Conservation (phyloP, 1,140 invertebrate species). For the Nylanderia fulva region DNA sequence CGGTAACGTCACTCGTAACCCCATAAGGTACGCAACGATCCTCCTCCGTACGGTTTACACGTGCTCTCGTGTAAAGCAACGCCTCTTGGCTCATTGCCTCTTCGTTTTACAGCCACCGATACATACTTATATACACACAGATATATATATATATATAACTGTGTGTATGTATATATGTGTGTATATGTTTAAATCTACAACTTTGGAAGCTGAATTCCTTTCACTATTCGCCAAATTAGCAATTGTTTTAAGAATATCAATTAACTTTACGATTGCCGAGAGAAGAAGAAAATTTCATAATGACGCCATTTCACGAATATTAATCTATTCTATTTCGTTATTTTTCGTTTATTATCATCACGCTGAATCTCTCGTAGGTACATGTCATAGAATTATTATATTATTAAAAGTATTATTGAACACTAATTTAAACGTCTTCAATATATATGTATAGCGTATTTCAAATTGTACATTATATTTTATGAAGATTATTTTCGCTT, state of each 20-base stretch:
- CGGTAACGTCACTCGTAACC: slow-evolving; percentile 50
- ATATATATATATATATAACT: slow-evolving; percentile 64
- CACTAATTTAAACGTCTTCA: background rate
- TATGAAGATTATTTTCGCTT: no score
- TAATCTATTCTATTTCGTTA: background rate
- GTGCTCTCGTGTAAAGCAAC: slow-evolving; percentile 46
- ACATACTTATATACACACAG: slow-evolving; percentile 47
- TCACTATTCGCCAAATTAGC: slow-evolving; percentile 7
- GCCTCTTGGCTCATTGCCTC: slow-evolving; percentile 73
- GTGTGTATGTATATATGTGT: no score
- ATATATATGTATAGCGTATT: no score
- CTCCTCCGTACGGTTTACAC: slow-evolving; percentile 38
- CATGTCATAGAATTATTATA: background rate
- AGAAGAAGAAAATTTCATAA: slow-evolving; percentile 16
- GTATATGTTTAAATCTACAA: slow-evolving; percentile 66
- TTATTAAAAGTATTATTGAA: background rate
- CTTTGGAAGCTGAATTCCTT: slow-evolving; percentile 36
- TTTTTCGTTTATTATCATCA: background rate
- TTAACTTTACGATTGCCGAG: slow-evolving; percentile 76
- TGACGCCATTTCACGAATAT: background rate
- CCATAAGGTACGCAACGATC: slow-evolving; percentile 49
- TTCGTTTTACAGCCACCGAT: slow-evolving; percentile 71
- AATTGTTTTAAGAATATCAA: slow-evolving; percentile 67
- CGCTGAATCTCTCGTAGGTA: no score
- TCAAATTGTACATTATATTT: background rate